Base-by-base conservation (phyloP, 2,888 invertebrate genomes). In the Linyphia triangularis region DNA sequence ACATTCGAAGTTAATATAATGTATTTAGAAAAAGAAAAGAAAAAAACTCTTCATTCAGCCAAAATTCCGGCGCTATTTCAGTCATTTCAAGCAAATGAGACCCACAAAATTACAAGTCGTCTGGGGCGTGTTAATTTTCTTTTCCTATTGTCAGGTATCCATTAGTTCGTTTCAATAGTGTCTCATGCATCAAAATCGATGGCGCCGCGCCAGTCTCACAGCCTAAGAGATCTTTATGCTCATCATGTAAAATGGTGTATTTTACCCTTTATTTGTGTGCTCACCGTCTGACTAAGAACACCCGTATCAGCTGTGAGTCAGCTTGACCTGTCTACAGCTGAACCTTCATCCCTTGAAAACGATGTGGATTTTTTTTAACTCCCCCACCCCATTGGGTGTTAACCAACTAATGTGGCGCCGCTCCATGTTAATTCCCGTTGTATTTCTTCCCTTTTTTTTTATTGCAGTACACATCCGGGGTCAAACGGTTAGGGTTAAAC, bases 381-480 rank as follows among this genome's bases (percentile, higher is more conserved):
- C 30, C 33, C 19, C 67, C 19, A n/a, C 37, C 40, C 70, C 24
- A 37, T 19, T 81, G 86, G 86, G 81, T 86, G 86, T 81, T 57
- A 65, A 86, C 86, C 81, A 37, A 67, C 73, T 73, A 81, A 81
- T 57, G 72, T 86, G 86, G 86, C 86, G 86, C 86, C 86, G 59
- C 26, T 69, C 67, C 69, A 57, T 65, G 19, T 9, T 77, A 51
- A 84, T 84, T 72, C 67, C 75, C 84, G 84, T 75, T 84, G 73
- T 57, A 57, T 51, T 51, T 65, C 57, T 63, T 75, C 67, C 81
- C 59, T 65, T 86, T 79, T 81, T 81, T 86, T 86, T 81, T 81
- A 86, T 86, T 86, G 59, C 73, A 26, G 59, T 61, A 86, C 75
- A 86, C 86, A 86, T 86, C 86, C 86, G 86, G 85, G 86, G 81